Conservation (phyloP, 2,888 invertebrate species). For the Gastrophysa polygoni region DNA sequence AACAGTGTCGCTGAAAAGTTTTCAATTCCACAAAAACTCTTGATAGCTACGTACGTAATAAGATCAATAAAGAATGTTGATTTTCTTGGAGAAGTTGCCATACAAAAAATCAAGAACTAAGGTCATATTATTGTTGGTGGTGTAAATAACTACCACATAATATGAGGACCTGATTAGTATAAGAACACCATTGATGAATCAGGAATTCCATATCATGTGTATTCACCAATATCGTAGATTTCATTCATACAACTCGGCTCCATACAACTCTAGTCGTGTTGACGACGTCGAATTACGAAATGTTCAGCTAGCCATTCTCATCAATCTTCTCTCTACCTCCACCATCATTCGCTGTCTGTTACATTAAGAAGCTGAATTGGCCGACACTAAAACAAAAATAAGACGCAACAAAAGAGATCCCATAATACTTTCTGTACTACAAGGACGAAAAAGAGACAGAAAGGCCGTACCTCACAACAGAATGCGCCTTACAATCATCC, state of each 20-base stretch:
- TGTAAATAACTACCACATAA: no score
- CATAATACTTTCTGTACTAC: slow-evolving; percentile 22
- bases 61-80: no score
- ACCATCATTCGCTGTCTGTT: not conserved
- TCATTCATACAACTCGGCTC: not conserved
- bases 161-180: no score
- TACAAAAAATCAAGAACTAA: no score
- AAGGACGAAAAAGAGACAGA: slow-evolving; percentile 13
- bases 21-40: no score
- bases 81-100: no score
- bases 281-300: not conserved
- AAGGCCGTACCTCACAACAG: slow-evolving; percentile 21
- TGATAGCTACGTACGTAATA: no score
- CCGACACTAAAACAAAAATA: slow-evolving; percentile 1
- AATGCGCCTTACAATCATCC: slow-evolving; percentile 26
- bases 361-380: slow-evolving; percentile 7
- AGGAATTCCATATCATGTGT: no score
- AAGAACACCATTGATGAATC: no score
- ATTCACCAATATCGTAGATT: no score
- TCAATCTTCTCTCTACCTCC: not conserved
- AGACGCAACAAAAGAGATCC: not conserved
- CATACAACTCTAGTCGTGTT: not conserved
- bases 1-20: no score
- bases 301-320: not conserved
- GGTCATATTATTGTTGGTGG: no score